A percentile compares a stretch with the other conserved stretches of the same genome.
phyloP scores from a whole-genome alignment of 2,888 invertebrate genomes.

The Macroteleia sp. region DNA sequence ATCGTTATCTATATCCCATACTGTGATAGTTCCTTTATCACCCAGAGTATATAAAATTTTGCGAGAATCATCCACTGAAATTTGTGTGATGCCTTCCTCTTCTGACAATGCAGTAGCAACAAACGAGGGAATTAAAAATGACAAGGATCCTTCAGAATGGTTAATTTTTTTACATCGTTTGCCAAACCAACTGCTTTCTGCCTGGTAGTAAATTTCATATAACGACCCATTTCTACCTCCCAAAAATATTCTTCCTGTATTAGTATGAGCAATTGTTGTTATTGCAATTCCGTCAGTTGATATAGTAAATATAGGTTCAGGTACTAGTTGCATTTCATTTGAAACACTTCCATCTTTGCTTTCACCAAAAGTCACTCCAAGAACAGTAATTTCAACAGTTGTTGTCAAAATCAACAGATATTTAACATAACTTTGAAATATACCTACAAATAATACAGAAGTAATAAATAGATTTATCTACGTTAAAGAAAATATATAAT shows the following conservation, averaged over 20 bases:
- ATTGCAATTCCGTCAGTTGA: conserved; percentile 95
- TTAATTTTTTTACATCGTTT: conserved; percentile 97
- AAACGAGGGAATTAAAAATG: conserved; percentile 95
- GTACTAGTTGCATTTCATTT: conserved; percentile 94
- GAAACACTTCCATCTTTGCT: conserved; percentile 75
- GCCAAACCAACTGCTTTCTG: conserved; percentile 96
- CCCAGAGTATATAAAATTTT: conserved; percentile 95
- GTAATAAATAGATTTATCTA: no score
- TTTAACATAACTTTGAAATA: conserved; percentile 94
- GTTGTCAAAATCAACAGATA: conserved; percentile 96
- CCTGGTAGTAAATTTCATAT: conserved; percentile 97
- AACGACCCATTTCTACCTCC: conserved; percentile 97
- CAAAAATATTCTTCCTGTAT: conserved; percentile 95
- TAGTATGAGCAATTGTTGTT: conserved; percentile 91
- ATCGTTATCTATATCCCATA: conserved; percentile 94
- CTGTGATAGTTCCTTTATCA: conserved; percentile 94
- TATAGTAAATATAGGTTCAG: conserved; percentile 96
- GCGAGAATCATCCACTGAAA: conserved; percentile 94
- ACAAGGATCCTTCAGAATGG: conserved; percentile 94
- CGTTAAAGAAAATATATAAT: no score
- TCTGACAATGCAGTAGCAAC: conserved; percentile 93
- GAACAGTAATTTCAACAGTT: conserved; percentile 95
- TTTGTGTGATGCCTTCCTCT: conserved; percentile 95
- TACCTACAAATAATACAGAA: no score
- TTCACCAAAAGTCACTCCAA: conserved; percentile 88